A percentile compares a stretch with the other conserved stretches of the same genome.
phyloP scores from a whole-genome alignment of 2,113 vertebrate species.

The Spea multiplicata region DNA sequence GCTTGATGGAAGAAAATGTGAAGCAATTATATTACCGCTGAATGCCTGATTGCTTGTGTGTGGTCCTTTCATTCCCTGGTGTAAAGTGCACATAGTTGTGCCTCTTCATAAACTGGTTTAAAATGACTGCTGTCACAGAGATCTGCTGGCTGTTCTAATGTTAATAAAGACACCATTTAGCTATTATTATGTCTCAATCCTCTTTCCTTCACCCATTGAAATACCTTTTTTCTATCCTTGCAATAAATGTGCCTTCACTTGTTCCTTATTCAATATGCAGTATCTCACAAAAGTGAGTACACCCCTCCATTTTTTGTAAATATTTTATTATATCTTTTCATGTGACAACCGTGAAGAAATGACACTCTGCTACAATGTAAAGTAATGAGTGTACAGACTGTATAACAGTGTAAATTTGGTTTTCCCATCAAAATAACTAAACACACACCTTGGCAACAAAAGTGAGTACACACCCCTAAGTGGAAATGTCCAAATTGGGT shows the following conservation, averaged over 20 bases:
- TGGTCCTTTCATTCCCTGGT: constrained; percentile 62
- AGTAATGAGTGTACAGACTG: too few relatives aligned
- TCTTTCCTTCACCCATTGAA: constrained; percentile 53
- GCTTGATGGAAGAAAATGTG: constrained; percentile 62
- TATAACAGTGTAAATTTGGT: too few relatives aligned
- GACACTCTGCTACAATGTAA: too few relatives aligned
- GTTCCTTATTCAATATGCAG: constrained; percentile 49
- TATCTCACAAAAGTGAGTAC: too few relatives aligned
- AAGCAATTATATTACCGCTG: constrained; percentile 65
- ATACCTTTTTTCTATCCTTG: constrained; percentile 44
- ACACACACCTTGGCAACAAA: too few relatives aligned
- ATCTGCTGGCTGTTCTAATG: constrained; percentile 68
- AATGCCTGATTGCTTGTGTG: constrained; percentile 61
- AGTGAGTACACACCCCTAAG: too few relatives aligned
- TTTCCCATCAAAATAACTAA: too few relatives aligned
- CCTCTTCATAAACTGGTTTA: constrained; percentile 69
- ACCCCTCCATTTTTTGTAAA: too few relatives aligned
- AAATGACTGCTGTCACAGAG: constrained; percentile 64
- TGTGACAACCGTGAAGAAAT: too few relatives aligned
- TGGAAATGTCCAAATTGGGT: too few relatives aligned
- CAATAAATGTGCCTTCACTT: constrained; percentile 61
- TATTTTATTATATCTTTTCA: too few relatives aligned
- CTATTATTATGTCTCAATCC: constrained; percentile 65
- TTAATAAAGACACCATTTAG: constrained; percentile 69
- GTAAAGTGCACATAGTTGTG: constrained; percentile 58